Percentiles rank a stretch among this genome's conserved stretches.
Evolutionary conservation across 2,113 vertebrate species (phyloP).

Genomic region (Pachyramphus minor): DNA sequence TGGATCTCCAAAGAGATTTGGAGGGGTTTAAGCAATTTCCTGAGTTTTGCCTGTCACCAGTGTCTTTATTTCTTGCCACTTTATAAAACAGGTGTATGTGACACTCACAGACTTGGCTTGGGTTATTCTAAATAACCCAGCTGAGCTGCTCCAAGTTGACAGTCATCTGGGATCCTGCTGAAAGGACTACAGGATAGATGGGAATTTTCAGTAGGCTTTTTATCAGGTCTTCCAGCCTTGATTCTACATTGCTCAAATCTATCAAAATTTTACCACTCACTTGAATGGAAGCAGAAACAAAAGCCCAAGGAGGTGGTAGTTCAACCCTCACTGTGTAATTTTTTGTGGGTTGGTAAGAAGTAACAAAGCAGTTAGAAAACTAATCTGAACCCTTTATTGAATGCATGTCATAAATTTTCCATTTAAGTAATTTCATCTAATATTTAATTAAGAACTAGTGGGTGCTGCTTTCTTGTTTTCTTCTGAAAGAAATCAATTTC

Average conservation of each 20-base stretch:
- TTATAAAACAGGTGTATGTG: constrained; percentile 28
- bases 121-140: neutral
- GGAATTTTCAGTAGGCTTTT: neutral
- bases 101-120: neutral
- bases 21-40: constrained; percentile 25
- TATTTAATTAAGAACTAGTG: neutral
- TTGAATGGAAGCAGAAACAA: neutral
- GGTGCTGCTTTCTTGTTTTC: neutral
- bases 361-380: neutral
- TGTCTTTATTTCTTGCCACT: constrained; percentile 39
- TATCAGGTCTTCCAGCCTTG: neutral
- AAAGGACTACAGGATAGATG: neutral
- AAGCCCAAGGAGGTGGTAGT: neutral
- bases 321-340: neutral
- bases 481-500: neutral
- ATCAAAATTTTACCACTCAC: neutral
- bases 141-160: neutral
- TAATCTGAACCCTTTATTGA: neutral
- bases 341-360: neutral
- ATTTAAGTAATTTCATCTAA: neutral
- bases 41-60: constrained; percentile 8
- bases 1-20: neutral
- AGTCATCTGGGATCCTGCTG: neutral
- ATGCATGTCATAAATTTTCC: neutral
- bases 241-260: neutral